Conservation (phyloP, 2,797 vertebrate genomes). For the Phoxinus dragarum region DNA sequence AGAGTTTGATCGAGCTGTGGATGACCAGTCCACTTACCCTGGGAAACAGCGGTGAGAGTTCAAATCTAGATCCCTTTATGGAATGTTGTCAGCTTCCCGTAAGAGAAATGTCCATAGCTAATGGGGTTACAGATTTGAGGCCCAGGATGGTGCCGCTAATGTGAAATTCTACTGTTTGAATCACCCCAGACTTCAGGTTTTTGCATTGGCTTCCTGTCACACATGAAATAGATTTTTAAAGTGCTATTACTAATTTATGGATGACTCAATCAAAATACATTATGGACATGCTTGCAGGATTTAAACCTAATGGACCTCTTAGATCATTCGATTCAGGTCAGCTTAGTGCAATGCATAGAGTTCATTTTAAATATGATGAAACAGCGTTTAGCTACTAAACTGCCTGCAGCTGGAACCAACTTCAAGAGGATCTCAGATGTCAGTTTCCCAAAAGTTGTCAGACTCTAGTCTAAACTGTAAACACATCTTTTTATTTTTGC, state of each 20-base stretch:
- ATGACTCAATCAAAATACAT: not conserved
- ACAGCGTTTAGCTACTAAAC: not conserved
- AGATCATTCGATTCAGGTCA: not conserved
- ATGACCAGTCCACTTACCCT: conserved; percentile 84
- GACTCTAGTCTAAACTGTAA: not conserved
- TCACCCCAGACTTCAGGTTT: not conserved
- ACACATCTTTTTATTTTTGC: not conserved
- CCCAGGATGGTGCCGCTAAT: not conserved
- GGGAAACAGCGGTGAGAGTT: conserved; percentile 87
- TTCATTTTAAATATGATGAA: not conserved
- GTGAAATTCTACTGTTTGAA: not conserved
- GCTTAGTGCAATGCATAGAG: not conserved
- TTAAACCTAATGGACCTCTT: not conserved
- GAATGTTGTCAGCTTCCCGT: not conserved
- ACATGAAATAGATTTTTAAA: conserved; percentile 19
- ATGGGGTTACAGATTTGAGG: not conserved
- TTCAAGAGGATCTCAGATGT: not conserved
- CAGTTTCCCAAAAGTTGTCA: not conserved
- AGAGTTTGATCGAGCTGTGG: conserved; percentile 84
- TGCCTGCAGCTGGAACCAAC: not conserved
- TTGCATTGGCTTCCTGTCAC: not conserved
- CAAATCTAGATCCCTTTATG: not conserved
- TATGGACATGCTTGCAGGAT: not conserved
- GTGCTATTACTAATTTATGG: conserved; percentile 18
- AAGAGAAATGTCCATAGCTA: not conserved